phyloP scores from a whole-genome alignment of 2,888 invertebrate genomes.

The Perithous albicinctus region DNA sequence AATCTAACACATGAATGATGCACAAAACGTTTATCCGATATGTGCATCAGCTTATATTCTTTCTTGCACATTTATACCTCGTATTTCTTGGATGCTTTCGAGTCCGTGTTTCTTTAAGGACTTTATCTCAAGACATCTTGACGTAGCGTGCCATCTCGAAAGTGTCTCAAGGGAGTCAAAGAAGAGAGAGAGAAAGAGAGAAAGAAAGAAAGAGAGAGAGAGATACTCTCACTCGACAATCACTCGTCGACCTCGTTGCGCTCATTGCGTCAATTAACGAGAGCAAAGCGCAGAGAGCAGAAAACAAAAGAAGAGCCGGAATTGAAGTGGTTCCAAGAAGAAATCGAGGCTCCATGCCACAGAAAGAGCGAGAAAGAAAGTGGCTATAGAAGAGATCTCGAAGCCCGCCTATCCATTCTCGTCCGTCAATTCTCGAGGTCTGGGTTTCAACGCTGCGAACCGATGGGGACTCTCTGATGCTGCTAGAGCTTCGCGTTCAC shows the following conservation, averaged over 20 bases:
- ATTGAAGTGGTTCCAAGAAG: slow-evolving; percentile 76
- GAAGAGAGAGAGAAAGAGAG: slow-evolving; percentile 31
- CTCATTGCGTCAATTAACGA: slow-evolving; percentile 80
- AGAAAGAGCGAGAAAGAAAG: background rate
- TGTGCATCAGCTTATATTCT: background rate
- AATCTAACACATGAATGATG: background rate
- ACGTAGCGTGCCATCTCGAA: slow-evolving; percentile 2
- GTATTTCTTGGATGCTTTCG: background rate
- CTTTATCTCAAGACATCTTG: slow-evolving; percentile 1
- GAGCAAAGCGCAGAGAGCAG: slow-evolving; percentile 58
- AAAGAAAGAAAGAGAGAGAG: slow-evolving; percentile 54
- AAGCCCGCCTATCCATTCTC: slow-evolving; percentile 1
- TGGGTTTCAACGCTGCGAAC: background rate
- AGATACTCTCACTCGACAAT: slow-evolving; percentile 75
- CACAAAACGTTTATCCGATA: background rate
- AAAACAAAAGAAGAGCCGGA: slow-evolving; percentile 75
- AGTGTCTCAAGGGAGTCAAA: background rate
- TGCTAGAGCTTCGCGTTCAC: background rate
- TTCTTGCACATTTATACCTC: background rate
- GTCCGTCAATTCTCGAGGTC: slow-evolving; percentile 26
- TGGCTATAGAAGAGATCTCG: slow-evolving; percentile 22
- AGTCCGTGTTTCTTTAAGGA: background rate
- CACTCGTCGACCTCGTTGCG: slow-evolving; percentile 81
- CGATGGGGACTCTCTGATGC: background rate
- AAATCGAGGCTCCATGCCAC: slow-evolving; percentile 69